Base-by-base conservation (phyloP, 53 echinoderm and acorn worm species). In the Holothuria leucospilota region DNA sequence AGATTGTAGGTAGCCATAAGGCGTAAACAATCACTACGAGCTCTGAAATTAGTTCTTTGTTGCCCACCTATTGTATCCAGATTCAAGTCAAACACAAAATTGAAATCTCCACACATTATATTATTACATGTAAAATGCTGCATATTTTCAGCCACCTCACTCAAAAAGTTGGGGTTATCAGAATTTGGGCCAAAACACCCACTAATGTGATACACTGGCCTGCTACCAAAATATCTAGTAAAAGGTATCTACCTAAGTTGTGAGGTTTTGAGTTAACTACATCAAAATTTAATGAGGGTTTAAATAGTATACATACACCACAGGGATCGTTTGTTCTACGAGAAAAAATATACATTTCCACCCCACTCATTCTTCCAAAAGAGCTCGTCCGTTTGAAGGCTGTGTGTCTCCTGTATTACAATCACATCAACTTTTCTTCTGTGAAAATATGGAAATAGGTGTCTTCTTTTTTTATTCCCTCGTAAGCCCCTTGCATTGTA, bases 21-120 rank as follows among this genome's bases (percentile, higher is more conserved):
- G 2, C 18, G 5, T 6, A 82, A 10, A 34, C 82, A 82, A 62
- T 63, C 29, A 27, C 6, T 20, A 5, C 82, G 39, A 42, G 82
- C 63, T 63, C 34, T 39, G 40, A 82, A 82, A 82, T 82, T 82
- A 0, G 82, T 82, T 13, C 82, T 38, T 0, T 0, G 65, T 1
- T 38, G 8, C 20, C 82, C 82, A 5, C 82, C 82, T 18, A 20
- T 40, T 62, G 63, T 82, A 64, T 82, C 82, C 12, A 82, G 10
- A 64, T 63, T 27, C 13, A 82, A 11, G 15, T 65, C 63, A n/a
- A n/a, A n/a, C n/a, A n/a, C n/a, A n/a, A n/a, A n/a, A n/a, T n/a
- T n/a, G n/a, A n/a, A n/a, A n/a, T 82, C 82, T 5, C 82, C 64
- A 29, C 64, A 39, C 24, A 38, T 24, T 5, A 82, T 59, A 1